Conservation (phyloP, 2,113 vertebrate genomes). For the Hippocampus zosterae region DNA sequence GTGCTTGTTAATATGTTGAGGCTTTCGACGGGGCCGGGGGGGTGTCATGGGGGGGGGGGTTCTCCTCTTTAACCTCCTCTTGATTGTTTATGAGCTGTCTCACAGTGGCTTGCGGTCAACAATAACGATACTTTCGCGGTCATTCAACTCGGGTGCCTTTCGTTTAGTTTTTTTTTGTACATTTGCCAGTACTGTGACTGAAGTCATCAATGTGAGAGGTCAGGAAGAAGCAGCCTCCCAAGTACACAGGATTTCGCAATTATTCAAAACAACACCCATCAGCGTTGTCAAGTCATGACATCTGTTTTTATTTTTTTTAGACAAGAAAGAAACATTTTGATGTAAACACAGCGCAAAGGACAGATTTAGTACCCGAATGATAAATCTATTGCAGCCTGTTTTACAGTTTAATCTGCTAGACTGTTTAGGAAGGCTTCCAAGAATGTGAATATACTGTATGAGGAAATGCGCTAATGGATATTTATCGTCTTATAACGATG, state of each 20-base stretch:
- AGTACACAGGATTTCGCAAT: not conserved
- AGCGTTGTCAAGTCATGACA: not conserved
- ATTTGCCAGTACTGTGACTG: not conserved
- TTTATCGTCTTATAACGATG: not conserved
- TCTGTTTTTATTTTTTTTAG: not conserved
- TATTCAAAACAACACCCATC: not conserved
- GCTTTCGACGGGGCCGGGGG: constrained; percentile 43
- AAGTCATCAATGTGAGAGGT: not conserved
- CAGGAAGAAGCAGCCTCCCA: not conserved
- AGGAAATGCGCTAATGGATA: not conserved
- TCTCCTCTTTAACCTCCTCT: constrained; percentile 50
- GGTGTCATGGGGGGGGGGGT: constrained; percentile 45
- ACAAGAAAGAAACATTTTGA: not conserved
- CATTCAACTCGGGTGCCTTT: constrained; percentile 49
- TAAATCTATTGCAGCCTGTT: not conserved
- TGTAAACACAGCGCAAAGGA: not conserved
- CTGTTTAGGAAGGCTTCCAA: not conserved
- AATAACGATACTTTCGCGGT: constrained; percentile 39
- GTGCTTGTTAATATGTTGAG: constrained; percentile 28
- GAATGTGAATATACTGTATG: not conserved
- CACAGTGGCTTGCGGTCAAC: constrained; percentile 28
- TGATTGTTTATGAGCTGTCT: constrained; percentile 45
- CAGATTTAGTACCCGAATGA: not conserved
- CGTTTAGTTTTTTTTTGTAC: constrained; percentile 24
- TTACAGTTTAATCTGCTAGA: not conserved